Percentiles rank a stretch among this genome's conserved stretches.
These are phyloP conservation scores for Anguilla pacifica DNA, from an alignment of 2,797 vertebrate species.

Conservation along the genomic window DNA sequence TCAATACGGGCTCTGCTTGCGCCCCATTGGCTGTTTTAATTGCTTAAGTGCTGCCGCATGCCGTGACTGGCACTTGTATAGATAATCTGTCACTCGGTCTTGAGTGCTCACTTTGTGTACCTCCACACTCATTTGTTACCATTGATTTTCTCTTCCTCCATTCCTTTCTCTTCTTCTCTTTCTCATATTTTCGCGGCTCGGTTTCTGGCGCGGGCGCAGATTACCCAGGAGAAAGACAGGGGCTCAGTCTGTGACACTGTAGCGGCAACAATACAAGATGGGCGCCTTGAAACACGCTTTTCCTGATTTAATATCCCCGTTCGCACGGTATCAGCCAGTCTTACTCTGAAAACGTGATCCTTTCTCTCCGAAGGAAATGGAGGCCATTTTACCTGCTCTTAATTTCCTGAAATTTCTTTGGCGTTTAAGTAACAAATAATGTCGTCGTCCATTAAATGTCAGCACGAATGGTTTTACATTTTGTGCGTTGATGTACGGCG, in stretches of 20 bases:
- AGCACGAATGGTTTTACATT: background rate
- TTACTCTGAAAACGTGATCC: background rate
- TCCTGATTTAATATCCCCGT: background rate
- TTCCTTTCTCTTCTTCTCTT: background rate
- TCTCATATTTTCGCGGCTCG: slow-evolving; percentile 23
- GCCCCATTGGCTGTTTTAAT: slow-evolving; percentile 59
- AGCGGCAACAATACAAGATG: background rate
- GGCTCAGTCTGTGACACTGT: background rate
- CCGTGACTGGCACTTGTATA: slow-evolving; percentile 70
- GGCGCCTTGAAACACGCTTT: background rate
- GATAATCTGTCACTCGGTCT: slow-evolving; percentile 68
- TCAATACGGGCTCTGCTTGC: slow-evolving; percentile 61
- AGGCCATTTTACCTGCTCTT: background rate
- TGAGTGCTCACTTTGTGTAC: slow-evolving; percentile 61
- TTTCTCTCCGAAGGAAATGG: background rate
- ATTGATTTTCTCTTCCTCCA: slow-evolving; percentile 57
- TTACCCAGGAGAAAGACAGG: background rate
- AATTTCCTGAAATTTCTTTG: background rate
- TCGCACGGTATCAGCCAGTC: background rate
- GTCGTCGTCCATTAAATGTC: background rate
- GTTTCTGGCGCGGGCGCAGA: slow-evolving; percentile 34
- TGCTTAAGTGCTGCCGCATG: slow-evolving; percentile 51
- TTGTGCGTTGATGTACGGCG: background rate
- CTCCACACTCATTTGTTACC: slow-evolving; percentile 62
- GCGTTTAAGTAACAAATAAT: background rate